Evolutionary conservation across 2,113 vertebrate genomes (phyloP).

Genomic region (Upupa epops): DNA sequence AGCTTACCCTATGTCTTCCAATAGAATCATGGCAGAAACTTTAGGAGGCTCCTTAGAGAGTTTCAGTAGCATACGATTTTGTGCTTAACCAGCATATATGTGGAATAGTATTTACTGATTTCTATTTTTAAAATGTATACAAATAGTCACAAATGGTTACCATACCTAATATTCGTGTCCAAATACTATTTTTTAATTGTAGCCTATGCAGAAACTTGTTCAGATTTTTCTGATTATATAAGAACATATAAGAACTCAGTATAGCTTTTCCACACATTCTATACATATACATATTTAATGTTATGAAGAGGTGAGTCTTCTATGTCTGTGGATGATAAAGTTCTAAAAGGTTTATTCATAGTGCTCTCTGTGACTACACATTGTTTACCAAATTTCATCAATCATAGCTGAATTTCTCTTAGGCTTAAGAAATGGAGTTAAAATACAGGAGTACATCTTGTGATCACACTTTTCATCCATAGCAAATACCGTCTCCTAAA

Average conservation of each 20-base stretch:
- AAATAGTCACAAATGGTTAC: background rate
- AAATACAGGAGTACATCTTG: background rate
- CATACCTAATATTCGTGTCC: background rate
- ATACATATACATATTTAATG: slow-evolving; percentile 47
- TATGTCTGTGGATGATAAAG: background rate
- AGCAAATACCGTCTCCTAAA: background rate
- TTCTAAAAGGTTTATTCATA: slow-evolving; percentile 38
- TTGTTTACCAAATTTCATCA: slow-evolving; percentile 10
- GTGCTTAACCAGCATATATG: background rate
- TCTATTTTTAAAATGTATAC: background rate
- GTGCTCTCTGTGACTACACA: background rate
- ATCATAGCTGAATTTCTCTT: background rate
- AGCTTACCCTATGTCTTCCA: background rate
- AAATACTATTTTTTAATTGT: background rate
- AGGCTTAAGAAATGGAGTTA: slow-evolving; percentile 12
- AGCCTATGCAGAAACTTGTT: background rate
- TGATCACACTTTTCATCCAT: background rate
- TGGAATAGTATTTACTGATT: background rate
- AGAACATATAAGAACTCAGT: background rate
- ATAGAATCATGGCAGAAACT: background rate
- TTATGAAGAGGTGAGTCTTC: background rate
- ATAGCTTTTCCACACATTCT: slow-evolving; percentile 22
- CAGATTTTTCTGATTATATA: background rate
- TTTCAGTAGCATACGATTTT: background rate
- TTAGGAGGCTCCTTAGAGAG: background rate